These are phyloP conservation scores for Platycercus adscitus DNA, from an alignment of 2,113 vertebrate species.

Conservation along the genomic window DNA sequence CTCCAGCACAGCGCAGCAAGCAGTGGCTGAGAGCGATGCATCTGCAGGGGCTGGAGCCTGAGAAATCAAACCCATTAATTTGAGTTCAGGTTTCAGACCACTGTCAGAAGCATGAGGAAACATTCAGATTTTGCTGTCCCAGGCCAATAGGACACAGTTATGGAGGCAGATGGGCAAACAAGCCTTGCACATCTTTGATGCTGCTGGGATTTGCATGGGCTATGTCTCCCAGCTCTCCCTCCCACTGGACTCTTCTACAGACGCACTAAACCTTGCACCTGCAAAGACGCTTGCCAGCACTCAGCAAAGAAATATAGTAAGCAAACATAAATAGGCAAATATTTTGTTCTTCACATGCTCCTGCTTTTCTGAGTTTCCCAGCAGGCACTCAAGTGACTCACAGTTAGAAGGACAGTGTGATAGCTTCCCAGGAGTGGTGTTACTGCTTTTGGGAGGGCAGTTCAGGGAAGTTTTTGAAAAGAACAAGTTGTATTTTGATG, in stretches of 20 bases:
- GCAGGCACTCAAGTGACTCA: not conserved
- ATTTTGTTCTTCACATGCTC: not conserved
- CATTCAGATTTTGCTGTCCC: not conserved
- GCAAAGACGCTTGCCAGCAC: not conserved
- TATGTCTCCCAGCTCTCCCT: not conserved
- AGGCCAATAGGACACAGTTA: not conserved
- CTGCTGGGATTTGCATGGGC: not conserved
- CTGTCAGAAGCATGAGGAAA: not conserved
- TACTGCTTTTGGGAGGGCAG: not conserved
- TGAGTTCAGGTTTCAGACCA: not conserved
- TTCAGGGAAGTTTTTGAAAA: not conserved
- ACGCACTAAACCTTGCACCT: not conserved
- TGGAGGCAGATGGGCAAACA: not conserved
- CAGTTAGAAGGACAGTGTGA: not conserved
- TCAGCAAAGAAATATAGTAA: not conserved
- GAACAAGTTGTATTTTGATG: not conserved
- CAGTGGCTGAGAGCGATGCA: accelerated
- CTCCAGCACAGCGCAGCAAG: accelerated
- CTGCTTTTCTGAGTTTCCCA: not conserved
- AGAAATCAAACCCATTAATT: not conserved
- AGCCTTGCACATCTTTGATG: not conserved
- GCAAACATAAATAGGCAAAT: not conserved
- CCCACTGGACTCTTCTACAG: not conserved
- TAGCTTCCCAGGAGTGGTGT: not conserved
- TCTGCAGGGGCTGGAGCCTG: not conserved